These are phyloP conservation scores for Drosophila meridiana DNA, from an alignment of 2,888 invertebrate genomes.

Conservation along the genomic window DNA sequence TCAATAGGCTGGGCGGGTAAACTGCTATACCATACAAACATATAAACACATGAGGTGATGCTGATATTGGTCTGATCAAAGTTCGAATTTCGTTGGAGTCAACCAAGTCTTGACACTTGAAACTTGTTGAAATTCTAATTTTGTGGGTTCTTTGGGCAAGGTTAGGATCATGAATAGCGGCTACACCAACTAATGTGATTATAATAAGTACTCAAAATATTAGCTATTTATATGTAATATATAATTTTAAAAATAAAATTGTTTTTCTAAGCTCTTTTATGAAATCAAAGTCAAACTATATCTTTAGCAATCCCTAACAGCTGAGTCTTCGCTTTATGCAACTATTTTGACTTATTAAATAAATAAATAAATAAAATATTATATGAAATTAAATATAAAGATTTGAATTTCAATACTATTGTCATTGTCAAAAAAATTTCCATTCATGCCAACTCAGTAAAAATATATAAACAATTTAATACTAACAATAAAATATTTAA, in stretches of 20 bases:
- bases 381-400: neutral
- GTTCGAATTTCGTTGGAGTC: slow-evolving; percentile 30
- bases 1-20: slow-evolving; percentile 16
- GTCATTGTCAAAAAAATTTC: neutral
- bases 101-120: neutral
- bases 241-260: neutral
- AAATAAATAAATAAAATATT: neutral
- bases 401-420: neutral
- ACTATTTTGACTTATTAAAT: neutral
- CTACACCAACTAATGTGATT: neutral
- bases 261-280: neutral
- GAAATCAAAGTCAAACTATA: no score
- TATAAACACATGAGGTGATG: slow-evolving; percentile 53
- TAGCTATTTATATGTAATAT: neutral
- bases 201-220: neutral
- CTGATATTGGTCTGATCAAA: slow-evolving; percentile 50
- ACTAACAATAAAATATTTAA: neutral
- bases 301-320: neutral
- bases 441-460: neutral
- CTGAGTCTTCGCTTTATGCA: neutral
- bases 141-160: slow-evolving; percentile 50
- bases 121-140: neutral
- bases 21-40: slow-evolving; percentile 22
- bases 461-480: neutral
- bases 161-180: slow-evolving; percentile 42